These are phyloP conservation scores for Mus musculus DNA, from an alignment of 2,113 vertebrate genomes.

Conservation along the genomic window GRCm39 chr5:91822501-91823000, in stretches of 20 bases:
- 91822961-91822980: background rate
- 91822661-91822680: background rate
- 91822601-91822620: constrained; percentile 9
- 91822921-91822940: background rate
- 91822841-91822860: background rate
- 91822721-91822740: background rate
- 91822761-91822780: too few species aligned
- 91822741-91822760: background rate
- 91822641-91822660: background rate
- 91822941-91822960: background rate
- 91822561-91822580: background rate
- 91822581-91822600: background rate
- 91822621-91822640: background rate
- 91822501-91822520: background rate
- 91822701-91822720: background rate
- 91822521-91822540: constrained; percentile 3
- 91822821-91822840: too few species aligned
- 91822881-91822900: background rate
- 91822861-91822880: background rate
- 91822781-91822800: accelerated
- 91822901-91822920: background rate
- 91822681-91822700: background rate
- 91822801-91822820: too few species aligned
- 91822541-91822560: background rate
- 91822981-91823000: background rate